These are phyloP conservation scores for Leptopilina myrica DNA, from an alignment of 2,888 invertebrate genomes.

Conservation along the genomic window DNA sequence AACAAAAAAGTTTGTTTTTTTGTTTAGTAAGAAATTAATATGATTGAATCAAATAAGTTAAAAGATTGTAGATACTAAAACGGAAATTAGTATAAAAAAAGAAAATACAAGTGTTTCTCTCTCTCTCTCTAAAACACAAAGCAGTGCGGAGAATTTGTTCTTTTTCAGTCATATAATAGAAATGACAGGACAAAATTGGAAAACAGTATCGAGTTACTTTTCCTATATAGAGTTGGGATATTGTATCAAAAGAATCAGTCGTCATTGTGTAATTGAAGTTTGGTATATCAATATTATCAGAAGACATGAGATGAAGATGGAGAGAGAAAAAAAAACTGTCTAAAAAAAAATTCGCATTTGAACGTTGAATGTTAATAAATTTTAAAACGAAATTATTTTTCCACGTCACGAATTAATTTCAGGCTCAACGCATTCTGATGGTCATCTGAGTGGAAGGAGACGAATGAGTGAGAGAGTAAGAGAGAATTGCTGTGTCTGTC, in stretches of 20 bases:
- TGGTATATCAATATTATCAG: neutral
- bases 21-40: too few relatives aligned
- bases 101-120: neutral
- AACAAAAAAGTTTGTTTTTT: too few relatives aligned
- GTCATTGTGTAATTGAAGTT: constrained; percentile 32
- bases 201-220: constrained; percentile 24
- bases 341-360: neutral
- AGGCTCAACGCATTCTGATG: constrained; percentile 35
- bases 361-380: neutral
- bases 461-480: neutral
- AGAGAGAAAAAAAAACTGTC: neutral
- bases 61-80: too few relatives aligned
- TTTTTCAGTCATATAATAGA: constrained; percentile 13
- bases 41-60: too few relatives aligned
- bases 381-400: constrained; percentile 31
- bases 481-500: constrained; percentile 33
- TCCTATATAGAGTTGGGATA: neutral
- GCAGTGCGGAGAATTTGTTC: neutral
- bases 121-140: neutral
- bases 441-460: constrained; percentile 31
- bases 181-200: constrained; percentile 1
- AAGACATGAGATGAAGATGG: neutral
- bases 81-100: neutral
- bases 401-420: constrained; percentile 37
- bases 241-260: constrained; percentile 31